Conservation (phyloP, 2,113 vertebrate genomes). For the Semnopithecus entellus region DNA sequence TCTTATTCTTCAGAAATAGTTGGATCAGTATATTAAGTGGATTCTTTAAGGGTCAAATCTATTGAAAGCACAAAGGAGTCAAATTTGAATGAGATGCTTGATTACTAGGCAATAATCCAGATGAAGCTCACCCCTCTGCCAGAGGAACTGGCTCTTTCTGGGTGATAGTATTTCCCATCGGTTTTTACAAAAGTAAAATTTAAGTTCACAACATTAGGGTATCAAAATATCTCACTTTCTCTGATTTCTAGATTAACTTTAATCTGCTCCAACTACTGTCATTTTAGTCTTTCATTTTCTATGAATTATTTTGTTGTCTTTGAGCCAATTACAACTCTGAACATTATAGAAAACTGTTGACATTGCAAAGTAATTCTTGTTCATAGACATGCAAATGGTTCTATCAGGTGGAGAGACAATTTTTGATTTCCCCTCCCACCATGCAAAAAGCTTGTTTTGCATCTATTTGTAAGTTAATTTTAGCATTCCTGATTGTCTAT, state of each 20-base stretch:
- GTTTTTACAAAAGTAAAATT: neutral
- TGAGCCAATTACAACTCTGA: neutral
- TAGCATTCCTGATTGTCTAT: neutral
- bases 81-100: neutral
- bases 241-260: neutral
- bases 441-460: neutral
- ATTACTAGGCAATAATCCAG: neutral
- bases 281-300: neutral
- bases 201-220: neutral
- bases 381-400: neutral
- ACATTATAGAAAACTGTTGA: neutral
- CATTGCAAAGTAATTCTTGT: neutral
- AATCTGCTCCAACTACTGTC: neutral
- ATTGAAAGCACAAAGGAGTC: neutral
- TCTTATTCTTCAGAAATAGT: neutral
- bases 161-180: neutral
- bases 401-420: neutral
- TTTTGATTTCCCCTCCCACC: neutral
- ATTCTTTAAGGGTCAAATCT: neutral
- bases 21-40: rapidly evolving
- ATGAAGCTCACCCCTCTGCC: neutral
- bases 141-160: neutral
- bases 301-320: neutral
- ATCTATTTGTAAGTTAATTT: neutral
- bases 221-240: neutral